Conservation (phyloP, 2,113 vertebrate species). For the Peromyscus leucopus region DNA sequence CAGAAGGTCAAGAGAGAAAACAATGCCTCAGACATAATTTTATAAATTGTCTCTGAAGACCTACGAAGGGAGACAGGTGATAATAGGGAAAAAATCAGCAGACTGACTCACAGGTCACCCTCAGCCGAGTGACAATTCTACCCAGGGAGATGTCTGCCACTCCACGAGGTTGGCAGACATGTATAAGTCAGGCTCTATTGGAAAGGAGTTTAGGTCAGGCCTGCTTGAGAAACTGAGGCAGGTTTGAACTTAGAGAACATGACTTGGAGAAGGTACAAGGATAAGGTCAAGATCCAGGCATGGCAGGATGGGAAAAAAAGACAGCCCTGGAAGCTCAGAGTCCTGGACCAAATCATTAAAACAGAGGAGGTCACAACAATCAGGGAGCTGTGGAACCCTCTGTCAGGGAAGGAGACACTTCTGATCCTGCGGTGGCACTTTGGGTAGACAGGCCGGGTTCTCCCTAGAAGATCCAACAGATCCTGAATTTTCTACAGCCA, state of each 20-base stretch:
- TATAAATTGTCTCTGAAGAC: conserved; percentile 18
- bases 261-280: not conserved
- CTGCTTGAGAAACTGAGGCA: not conserved
- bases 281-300: not conserved
- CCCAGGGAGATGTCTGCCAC: not conserved
- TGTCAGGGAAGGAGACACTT: not conserved
- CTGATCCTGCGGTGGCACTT: not conserved
- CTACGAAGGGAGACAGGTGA: not conserved
- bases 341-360: not conserved
- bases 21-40: not conserved
- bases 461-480: not conserved
- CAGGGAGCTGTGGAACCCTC: not conserved
- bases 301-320: not conserved
- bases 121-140: not conserved
- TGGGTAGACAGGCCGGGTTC: not conserved
- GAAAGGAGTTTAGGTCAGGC: not conserved
- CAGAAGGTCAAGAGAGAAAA: not conserved
- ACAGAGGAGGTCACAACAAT: not conserved
- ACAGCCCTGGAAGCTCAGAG: not conserved
- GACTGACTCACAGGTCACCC: not conserved
- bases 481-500: not conserved
- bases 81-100: not conserved
- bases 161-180: not conserved
- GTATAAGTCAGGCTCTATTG: not conserved
- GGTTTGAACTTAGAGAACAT: not conserved